Conservation (phyloP, 2,888 invertebrate species). For the Nycteola revayana region DNA sequence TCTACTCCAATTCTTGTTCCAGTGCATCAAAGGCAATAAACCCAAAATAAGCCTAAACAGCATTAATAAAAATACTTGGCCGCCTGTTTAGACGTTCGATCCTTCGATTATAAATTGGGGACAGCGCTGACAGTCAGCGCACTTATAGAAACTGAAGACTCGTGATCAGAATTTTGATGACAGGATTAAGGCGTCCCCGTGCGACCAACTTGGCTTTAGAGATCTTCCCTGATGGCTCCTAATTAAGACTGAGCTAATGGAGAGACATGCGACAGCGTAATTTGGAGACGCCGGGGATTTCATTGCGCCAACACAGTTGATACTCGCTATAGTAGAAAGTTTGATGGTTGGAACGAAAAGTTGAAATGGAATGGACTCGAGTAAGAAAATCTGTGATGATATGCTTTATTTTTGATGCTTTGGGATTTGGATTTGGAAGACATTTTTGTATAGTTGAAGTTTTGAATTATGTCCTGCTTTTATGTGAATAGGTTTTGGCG, state of each 20-base stretch:
- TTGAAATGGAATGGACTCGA: constrained; percentile 8
- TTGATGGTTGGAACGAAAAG: constrained; percentile 11
- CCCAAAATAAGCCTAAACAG: constrained; percentile 3
- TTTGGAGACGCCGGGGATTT: constrained; percentile 36
- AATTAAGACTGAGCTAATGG: constrained; percentile 64
- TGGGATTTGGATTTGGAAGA: too few species aligned
- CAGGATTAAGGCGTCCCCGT: constrained; percentile 57
- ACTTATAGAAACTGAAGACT: constrained; percentile 62
- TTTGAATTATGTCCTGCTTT: too few species aligned
- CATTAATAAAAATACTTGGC: constrained; percentile 12
- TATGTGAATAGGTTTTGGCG: too few species aligned
- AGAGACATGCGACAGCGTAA: constrained; percentile 52
- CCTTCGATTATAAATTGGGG: constrained; percentile 55
- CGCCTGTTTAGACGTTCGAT: constrained; percentile 27
- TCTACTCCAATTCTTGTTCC: too few species aligned
- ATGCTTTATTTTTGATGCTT: too few species aligned
- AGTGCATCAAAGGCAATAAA: neutral
- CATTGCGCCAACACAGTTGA: constrained; percentile 31
- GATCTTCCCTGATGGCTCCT: constrained; percentile 57
- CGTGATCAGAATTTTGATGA: constrained; percentile 69
- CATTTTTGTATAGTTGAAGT: too few species aligned
- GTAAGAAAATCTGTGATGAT: constrained; percentile 3
- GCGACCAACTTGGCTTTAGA: constrained; percentile 58
- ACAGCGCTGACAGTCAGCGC: constrained; percentile 59
- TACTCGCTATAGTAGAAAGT: constrained; percentile 27